Evolutionary conservation across 2,888 invertebrate species (phyloP).

Genomic region (Zelleria hepariella): DNA sequence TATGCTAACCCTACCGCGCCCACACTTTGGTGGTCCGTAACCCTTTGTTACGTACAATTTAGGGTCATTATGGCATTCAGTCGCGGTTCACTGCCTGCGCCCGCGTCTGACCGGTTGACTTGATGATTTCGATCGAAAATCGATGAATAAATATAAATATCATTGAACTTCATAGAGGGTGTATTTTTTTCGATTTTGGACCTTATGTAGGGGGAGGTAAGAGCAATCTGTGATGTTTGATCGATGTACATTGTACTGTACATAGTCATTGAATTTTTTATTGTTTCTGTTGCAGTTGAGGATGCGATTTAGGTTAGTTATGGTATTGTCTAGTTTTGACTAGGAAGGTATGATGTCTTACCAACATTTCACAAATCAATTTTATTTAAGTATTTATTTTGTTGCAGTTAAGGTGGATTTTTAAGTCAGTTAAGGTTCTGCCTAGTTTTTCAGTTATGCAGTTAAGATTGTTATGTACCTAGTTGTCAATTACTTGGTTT

Average conservation of each 20-base stretch:
- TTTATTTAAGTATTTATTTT: too few species aligned
- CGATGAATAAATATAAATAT: neutral
- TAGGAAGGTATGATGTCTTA: too few species aligned
- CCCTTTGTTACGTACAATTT: constrained; percentile 34
- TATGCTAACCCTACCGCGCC: constrained; percentile 18
- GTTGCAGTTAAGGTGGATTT: neutral
- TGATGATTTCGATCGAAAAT: neutral
- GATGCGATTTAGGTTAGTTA: neutral
- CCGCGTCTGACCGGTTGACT: neutral
- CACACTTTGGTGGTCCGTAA: constrained; percentile 24
- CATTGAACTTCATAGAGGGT: neutral
- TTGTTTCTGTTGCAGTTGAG: neutral
- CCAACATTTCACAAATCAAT: too few species aligned
- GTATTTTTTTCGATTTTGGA: neutral
- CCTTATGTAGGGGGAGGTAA: neutral
- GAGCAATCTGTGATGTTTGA: too few species aligned
- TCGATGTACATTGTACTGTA: too few species aligned
- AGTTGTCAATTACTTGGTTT: too few species aligned
- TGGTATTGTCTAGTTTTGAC: neutral
- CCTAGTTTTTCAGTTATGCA: too few species aligned
- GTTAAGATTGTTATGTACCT: too few species aligned
- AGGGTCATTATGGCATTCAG: constrained; percentile 26
- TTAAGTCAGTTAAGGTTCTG: neutral
- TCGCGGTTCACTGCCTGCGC: constrained; percentile 21
- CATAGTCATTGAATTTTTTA: neutral